Conservation (phyloP, 2,888 invertebrate species). For the Elegia similella region DNA sequence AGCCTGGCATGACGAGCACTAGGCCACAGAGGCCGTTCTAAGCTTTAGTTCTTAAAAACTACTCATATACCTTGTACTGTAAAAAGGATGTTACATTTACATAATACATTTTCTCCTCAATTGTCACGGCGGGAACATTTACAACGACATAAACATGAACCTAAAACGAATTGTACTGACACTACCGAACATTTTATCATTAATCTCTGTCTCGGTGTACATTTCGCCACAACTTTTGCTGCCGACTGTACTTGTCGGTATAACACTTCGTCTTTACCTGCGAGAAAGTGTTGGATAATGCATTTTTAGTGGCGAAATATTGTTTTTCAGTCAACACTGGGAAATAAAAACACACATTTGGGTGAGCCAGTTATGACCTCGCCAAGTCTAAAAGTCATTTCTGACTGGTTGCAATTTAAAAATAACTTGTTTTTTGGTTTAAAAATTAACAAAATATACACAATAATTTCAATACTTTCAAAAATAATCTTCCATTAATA, state of each 20-base stretch:
- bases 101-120: conserved; percentile 4
- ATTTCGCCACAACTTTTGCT: conserved; percentile 9
- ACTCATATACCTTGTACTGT: too few relatives aligned
- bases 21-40: too few relatives aligned
- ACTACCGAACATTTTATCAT: conserved; percentile 11
- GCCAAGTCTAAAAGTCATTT: too few relatives aligned
- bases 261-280: conserved; percentile 7
- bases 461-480: too few relatives aligned
- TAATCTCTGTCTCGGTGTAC: conserved; percentile 16
- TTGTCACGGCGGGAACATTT: conserved; percentile 7
- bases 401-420: too few relatives aligned
- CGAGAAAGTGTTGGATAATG: conserved; percentile 1
- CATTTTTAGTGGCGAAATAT: background rate
- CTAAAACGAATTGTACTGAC: conserved; percentile 14
- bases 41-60: too few relatives aligned
- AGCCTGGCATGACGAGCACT: too few relatives aligned
- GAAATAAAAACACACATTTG: background rate
- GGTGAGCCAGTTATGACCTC: too few relatives aligned
- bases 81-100: too few relatives aligned
- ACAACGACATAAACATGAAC: conserved; percentile 14
- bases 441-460: too few relatives aligned
- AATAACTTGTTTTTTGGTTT: too few relatives aligned
- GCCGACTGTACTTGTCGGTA: conserved; percentile 7
- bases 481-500: too few relatives aligned
- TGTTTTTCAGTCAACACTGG: background rate